Base-by-base conservation (phyloP, 2,888 invertebrate genomes). In the Trachelus tabidus region DNA sequence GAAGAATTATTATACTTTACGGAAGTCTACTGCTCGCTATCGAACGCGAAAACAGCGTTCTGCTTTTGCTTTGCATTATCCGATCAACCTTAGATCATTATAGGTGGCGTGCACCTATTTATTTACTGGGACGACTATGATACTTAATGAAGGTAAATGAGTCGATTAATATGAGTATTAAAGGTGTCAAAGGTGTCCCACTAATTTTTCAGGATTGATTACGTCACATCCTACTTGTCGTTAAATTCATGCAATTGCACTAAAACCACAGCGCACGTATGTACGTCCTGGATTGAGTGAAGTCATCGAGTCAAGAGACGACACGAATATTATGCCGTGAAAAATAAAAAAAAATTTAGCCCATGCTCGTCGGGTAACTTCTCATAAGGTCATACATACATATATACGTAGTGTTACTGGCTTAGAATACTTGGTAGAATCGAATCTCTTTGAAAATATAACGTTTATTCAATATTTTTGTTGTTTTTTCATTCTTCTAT, bases 381-480 rank as follows among this genome's bases (percentile, higher is more conserved):
- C 9, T 0, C 3, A 1, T 9, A 9, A 56, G 56, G 2, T 23
- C 23, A 12, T 12, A 35, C 35, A 35, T 3, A 35, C 12, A 12
- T 35, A 35, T 12, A 4, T 23, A 56, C 2, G 23, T 56, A 56
- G 1, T 23, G 9, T 40, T 40, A 40, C 15, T 23, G 40, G 6
- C 6, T 56, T 56, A 0, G 23, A 56, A 56, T 9, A 23, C 1
- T 56, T 56, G 1, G 1, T 56, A 9, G 23, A 56, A 23, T 9
- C 23, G 56, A 23, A 23, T 56, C 56, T 56, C 9, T 81, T 80
- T 86, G 75, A 87, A 87, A 87, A 87, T 87, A 85, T 83, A 85
- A 83, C 80, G 80, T 87, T 87, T 87, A 87, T 87, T 87, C 74
- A 40, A 81, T 71, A 82, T 81, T 81, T 74, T 81, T 73, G 79